Base-by-base conservation (phyloP, 1,140 invertebrate genomes). In the Formica selysi region DNA sequence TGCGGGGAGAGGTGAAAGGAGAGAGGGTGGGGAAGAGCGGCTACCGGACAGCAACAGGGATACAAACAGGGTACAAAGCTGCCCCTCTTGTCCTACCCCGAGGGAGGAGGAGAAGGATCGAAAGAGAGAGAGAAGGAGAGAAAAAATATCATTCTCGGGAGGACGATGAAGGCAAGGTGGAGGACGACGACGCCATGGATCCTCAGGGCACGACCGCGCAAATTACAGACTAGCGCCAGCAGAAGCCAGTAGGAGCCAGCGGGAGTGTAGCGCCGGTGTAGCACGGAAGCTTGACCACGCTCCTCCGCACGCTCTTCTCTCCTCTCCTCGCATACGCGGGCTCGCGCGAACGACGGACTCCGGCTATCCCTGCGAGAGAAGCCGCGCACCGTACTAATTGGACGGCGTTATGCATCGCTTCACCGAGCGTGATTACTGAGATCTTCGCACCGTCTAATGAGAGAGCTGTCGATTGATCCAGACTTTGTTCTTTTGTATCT, bases 201-300 rank as follows among this genome's bases (percentile, higher is more conserved):
- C 91, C 93, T 73, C 83, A 90, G 86, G 92, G 91, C 92, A 91
- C 91, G 89, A 92, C 91, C 92, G 92, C 92, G 88, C 87, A 94
- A 94, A 94, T 94, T 94, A 93, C 91, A 93, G 93, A 90, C 91
- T 88, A 88, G 89, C 76, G 70, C 83, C 87, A 91, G 91, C 88
- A 89, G 90, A 90, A 91, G 91, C 90, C 62, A 73, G 54, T 51
- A 65, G 71, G 44, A 65, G 85, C 38, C 67, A 64, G 71, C 81
- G 59, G 71, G 85, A 62, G 83, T 57, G 71, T 76, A 87, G 81
- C 87, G 76, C 51, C 67, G 44, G 64, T 91, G 92, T 93, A 92
- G 89, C 86, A 73, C 93, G 89, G 91, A 92, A 93, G 89, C 88
- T 85, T 38, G 41, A 64, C 87, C 70, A 81, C 71, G 62, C 80